Evolutionary conservation across 2,888 invertebrate genomes (phyloP), one percentile per base, ranked within the genome.

Genomic region (Mimachlamys varia): DNA sequence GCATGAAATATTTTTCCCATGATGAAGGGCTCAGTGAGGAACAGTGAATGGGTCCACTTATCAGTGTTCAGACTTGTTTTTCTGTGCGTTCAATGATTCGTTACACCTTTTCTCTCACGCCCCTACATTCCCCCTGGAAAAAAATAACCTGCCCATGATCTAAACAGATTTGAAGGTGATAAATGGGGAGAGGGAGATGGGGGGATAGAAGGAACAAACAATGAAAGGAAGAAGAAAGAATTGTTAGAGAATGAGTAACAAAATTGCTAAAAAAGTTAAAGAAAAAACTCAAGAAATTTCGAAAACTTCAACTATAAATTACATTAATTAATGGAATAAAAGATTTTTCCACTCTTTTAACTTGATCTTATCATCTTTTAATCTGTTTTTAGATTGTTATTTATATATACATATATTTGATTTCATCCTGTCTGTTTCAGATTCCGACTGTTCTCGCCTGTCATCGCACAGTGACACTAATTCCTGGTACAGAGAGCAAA

Each of bases 391-490:
- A 62, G 4, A 5, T 22, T 62, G 17, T 62, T 5, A 22, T 62
- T 5, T 44, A 44, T 44, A 5, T 44, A 44, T 44, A 44, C 44
- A 44, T 44, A 53, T 19, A 53, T 17, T 53, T 53, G 53, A 53
- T 53, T 53, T 53, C 44, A 7, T 53, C 17, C 7, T 76, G 2
- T 4, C 27, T 76, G 17, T 76, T 76, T 76, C 76, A 76, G 76
- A 76, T 76, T 76, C 76, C 7, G 76, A 76, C 27, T 76, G 76
- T 76, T 76, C 76, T 76, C 76, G 17, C 13, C 12, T 27, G 76
- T 76, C 76, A 76, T 27, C 76, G 33, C 76, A 33, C 33, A 76
- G 76, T 33, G 76, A 76, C 76, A 76, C 76, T 22, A 76, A 76
- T 22, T 76, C 76, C 76, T 76, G 76, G 76, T 33, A 76, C 58